phyloP scores from a whole-genome alignment of 2,113 vertebrate genomes.

The Grantiella picta region DNA sequence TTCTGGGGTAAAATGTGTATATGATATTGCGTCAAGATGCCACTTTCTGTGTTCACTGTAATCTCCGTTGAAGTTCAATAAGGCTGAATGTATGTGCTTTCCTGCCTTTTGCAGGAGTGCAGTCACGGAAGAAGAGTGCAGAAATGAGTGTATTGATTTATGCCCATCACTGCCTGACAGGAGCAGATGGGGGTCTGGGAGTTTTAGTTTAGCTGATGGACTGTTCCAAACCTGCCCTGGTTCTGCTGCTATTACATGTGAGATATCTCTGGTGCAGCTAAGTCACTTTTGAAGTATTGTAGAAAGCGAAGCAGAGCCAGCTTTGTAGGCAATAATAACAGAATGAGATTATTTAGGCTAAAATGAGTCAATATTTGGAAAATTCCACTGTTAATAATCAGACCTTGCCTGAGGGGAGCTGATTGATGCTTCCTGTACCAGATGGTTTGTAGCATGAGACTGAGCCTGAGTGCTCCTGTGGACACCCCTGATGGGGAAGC shows the following conservation, averaged over 20 bases:
- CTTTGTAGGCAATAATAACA: not conserved
- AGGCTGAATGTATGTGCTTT: not conserved
- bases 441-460: not conserved
- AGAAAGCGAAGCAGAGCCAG: not conserved
- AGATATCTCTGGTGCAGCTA: not conserved
- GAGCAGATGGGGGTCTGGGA: not conserved
- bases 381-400: not conserved
- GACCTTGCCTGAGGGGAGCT: not conserved
- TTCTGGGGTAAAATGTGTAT: not conserved
- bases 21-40: not conserved
- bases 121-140: not conserved
- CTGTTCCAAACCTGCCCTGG: not conserved
- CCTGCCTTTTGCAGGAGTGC: not conserved
- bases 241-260: not conserved
- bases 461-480: not conserved
- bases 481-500: not conserved
- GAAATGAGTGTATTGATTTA: not conserved
- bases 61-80: not conserved
- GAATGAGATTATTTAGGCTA: not conserved
- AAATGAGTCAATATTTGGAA: slow-evolving; percentile 48
- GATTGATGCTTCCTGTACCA: not conserved
- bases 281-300: not conserved
- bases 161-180: not conserved
- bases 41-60: not conserved
- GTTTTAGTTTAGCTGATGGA: not conserved